phyloP scores from a whole-genome alignment of 2,113 vertebrate genomes.

The Eulemur rufifrons region DNA sequence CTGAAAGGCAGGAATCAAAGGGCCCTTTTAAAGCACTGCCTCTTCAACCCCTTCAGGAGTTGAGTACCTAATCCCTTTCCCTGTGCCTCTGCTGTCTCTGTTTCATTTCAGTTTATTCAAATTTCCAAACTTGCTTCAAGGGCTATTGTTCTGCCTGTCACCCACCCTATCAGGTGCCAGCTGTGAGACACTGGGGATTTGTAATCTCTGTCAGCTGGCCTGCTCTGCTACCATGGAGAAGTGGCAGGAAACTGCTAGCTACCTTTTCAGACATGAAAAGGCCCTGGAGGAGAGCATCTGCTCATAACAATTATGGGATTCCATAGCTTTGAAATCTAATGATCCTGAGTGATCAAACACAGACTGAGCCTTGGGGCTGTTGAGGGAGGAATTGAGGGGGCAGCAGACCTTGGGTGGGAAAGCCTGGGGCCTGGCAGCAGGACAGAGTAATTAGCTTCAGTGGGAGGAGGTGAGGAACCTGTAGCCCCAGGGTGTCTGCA shows the following conservation, averaged over 20 bases:
- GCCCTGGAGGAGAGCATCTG: slow-evolving; percentile 24
- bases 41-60: neutral
- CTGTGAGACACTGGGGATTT: slow-evolving; percentile 36
- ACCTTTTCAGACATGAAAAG: slow-evolving; percentile 56
- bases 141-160: slow-evolving; percentile 6
- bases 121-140: slow-evolving; percentile 35
- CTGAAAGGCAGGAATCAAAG: slow-evolving; percentile 50
- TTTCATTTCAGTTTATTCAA: slow-evolving; percentile 15
- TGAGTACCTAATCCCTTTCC: neutral
- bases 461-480: slow-evolving; percentile 39
- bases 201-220: slow-evolving; percentile 36
- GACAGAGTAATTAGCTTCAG: slow-evolving; percentile 54
- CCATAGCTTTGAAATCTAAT: slow-evolving; percentile 63
- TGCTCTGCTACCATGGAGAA: slow-evolving; percentile 34
- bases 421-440: neutral
- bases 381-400: neutral
- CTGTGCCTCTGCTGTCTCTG: slow-evolving; percentile 4
- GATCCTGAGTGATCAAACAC: slow-evolving; percentile 59
- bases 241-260: neutral
- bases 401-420: neutral
- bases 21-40: neutral
- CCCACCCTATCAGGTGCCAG: neutral
- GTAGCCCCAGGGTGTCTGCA: neutral
- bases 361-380: neutral
- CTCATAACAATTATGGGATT: slow-evolving; percentile 64